Base-by-base conservation (phyloP, 2,888 invertebrate species). In the Ectemnius continuus region DNA sequence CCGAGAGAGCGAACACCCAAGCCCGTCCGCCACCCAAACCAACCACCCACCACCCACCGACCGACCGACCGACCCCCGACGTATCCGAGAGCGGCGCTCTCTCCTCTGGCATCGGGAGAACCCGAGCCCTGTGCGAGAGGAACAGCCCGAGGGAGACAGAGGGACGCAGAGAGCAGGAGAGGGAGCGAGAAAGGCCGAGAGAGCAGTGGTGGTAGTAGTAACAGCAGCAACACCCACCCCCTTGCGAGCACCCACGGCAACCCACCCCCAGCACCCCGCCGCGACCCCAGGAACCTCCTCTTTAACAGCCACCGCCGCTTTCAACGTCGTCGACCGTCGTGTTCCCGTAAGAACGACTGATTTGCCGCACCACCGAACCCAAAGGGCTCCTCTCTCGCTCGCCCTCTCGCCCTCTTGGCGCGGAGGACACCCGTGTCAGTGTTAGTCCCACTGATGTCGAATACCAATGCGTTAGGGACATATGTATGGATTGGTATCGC, bases 291-390 rank as follows among this genome's bases (percentile, higher is more conserved):
- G 72, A 71, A 83, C 79, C 79, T 81, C 72, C 84, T 84, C 82
- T 82, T 82, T 82, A 84, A 84, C 82, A 81, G 78, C 82, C 74
- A 75, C 77, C 82, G 66, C 82, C 75, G 82, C 82, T 79, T 84
- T 84, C 82, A 84, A 79, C 84, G 79, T 83, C 84, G 80, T 83
- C 84, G 79, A 84, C 82, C 84, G 79, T 84, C 84, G 82, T 82
- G 82, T 77, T 84, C 79, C 82, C 77, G 82, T 82, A 82, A 82
- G 82, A 82, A 82, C 84, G 83, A 82, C 83, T 80, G 84, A 83
- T 83, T 83, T 83, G 82, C 84, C 82, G 82, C 83, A 76, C 83
- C 81, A 83, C 83, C 82, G 83, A 76, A 65, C 83, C 61, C 69
- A 71, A 78, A 78, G 78, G 78, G 73, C 74, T 70, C 68, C 70